Evolutionary conservation across 2,888 invertebrate species (phyloP), one percentile per base, ranked within the genome.

Genomic region (Elmis aenea): DNA sequence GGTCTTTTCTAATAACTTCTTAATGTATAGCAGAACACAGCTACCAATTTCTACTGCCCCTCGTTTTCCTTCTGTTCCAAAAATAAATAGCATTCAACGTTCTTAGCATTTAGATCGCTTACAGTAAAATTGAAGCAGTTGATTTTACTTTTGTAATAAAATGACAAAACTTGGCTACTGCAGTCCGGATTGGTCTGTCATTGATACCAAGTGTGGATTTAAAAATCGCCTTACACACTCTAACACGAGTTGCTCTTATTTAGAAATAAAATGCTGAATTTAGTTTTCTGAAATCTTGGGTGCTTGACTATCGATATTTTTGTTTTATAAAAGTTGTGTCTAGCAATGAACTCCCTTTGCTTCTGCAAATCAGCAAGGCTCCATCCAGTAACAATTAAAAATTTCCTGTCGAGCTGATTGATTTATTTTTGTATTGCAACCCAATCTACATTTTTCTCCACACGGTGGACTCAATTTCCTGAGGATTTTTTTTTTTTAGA

Each of bases 71-170:
- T 38, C 34, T 11, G 18, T 33, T 28, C 36, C 40, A 18, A n/a
- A n/a, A n/a, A n/a, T n/a, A n/a, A n/a, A n/a, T n/a, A n/a, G n/a
- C n/a, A n/a, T 39, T 27, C 40, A 39, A 36, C 35, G 14, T 35
- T 25, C 16, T 40, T 39, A 3, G 25, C 26, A 5, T 27, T 21
- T 18, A 47, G 16, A 20, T 52, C 34, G 26, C 21, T 37, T 11
- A 54, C 32, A 5, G 52, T 54, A 14, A 54, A 51, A 26, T 54
- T 55, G 12, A 24, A 48, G 24, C 31, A 36, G 28, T 42, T 42
- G 12, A 53, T 25, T 42, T 48, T 50, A 9, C 46, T 46, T 26
- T 45, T 46, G 31, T 54, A 51, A 43, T 52, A 52, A 42, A 53
- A 54, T 23, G 20, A 12, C 9, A 43, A 46, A 18, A 50, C 43